Conservation (phyloP, 2,888 invertebrate species). For the Drosophila helvetica region DNA sequence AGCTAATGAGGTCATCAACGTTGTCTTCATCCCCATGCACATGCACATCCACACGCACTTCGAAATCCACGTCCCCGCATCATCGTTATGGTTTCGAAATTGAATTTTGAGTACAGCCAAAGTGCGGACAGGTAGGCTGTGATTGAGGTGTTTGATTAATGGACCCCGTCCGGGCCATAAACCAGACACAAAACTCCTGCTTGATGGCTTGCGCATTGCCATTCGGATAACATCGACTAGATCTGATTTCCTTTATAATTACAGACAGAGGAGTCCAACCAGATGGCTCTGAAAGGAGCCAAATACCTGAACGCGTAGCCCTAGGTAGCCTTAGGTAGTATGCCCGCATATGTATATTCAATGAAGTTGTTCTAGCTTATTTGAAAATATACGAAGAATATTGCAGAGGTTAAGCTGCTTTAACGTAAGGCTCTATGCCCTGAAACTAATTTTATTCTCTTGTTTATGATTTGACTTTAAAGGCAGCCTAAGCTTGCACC, state of each 20-base stretch:
- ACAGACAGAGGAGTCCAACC: background rate
- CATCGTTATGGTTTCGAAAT: slow-evolving; percentile 35
- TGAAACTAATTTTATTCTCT: slow-evolving; percentile 23
- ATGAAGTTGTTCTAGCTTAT: background rate
- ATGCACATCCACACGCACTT: background rate
- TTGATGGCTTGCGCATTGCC: slow-evolving; percentile 5
- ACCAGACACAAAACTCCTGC: slow-evolving; percentile 7
- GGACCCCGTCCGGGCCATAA: slow-evolving; percentile 14
- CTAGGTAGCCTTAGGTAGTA: background rate
- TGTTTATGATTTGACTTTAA: slow-evolving; percentile 41
- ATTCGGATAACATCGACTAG: background rate
- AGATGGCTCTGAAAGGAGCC: background rate
- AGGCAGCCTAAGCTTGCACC: slow-evolving; percentile 10
- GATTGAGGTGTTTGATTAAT: slow-evolving; percentile 52
- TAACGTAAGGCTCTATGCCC: background rate
- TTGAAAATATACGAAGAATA: background rate
- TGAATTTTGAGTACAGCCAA: slow-evolving; percentile 44
- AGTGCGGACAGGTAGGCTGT: slow-evolving; percentile 23
- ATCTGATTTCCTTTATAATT: slow-evolving; percentile 16
- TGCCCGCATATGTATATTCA: background rate
- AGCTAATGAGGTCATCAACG: slow-evolving; percentile 48
- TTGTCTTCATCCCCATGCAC: slow-evolving; percentile 7
- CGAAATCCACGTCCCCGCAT: slow-evolving; percentile 7
- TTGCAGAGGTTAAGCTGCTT: background rate
- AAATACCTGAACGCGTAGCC: background rate